Conservation (phyloP, 2,797 vertebrate genomes). For the Leuciscus waleckii region DNA sequence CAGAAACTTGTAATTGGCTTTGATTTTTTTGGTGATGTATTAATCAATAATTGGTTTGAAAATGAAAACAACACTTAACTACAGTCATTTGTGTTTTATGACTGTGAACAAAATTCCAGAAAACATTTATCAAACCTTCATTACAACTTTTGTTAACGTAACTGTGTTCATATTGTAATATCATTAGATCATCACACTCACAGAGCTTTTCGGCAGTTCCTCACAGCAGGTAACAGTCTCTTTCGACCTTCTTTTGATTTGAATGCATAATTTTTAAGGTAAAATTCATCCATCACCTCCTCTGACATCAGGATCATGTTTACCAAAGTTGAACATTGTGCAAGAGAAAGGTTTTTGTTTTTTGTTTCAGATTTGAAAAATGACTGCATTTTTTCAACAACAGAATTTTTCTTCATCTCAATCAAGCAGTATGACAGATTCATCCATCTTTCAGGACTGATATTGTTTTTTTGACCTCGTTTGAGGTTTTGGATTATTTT, state of each 20-base stretch:
- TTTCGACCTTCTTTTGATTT: slow-evolving; percentile 49
- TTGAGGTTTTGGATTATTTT: too few relatives aligned
- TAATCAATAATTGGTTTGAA: too few relatives aligned
- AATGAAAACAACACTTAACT: too few relatives aligned
- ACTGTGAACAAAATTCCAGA: too few relatives aligned
- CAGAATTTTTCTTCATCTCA: slow-evolving; percentile 58
- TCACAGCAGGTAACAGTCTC: slow-evolving; percentile 59
- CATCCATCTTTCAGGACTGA: too few relatives aligned
- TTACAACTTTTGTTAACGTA: too few relatives aligned
- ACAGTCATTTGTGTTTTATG: too few relatives aligned
- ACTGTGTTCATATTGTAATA: not conserved
- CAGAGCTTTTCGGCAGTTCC: slow-evolving; percentile 55
- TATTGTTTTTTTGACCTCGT: too few relatives aligned
- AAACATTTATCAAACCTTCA: too few relatives aligned
- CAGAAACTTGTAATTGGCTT: too few relatives aligned
- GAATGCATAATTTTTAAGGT: slow-evolving; percentile 46
- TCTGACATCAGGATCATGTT: slow-evolving; percentile 55
- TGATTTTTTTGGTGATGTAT: too few relatives aligned
- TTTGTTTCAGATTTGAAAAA: slow-evolving; percentile 19
- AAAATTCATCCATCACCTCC: slow-evolving; percentile 54
- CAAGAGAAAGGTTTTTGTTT: not conserved
- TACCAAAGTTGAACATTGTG: slow-evolving; percentile 12
- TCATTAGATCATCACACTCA: slow-evolving; percentile 41
- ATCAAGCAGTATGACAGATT: slow-evolving; percentile 58
- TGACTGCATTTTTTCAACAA: too few relatives aligned